Evolutionary conservation across 2,888 invertebrate genomes (phyloP), one percentile per base, ranked within the genome.

Genomic region (Pandemis heparana): DNA sequence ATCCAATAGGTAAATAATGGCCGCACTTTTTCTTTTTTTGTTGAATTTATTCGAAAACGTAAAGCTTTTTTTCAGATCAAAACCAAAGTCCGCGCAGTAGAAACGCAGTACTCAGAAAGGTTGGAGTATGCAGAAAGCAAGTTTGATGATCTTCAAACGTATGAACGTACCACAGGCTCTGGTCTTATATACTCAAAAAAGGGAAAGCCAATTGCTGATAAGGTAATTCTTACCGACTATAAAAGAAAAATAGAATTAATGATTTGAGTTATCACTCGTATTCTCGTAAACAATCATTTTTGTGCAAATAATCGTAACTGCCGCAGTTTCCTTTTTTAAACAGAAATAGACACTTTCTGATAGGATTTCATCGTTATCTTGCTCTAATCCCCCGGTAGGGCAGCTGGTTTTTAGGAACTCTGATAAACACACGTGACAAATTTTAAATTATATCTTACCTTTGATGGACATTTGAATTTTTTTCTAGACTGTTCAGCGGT

Each of bases 151-250:
- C 85, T 94, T 1, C 92, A 92, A 78, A 53, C 79, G 8, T 81
- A 89, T 1, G 94, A 94, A 77, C 84, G 85, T 66, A 86, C 77
- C 5, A 93, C 92, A 0, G 94, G 92, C 0, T 85, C 86, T 0
- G 94, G 94, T 1, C 86, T 95, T 1, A 93, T 93, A 67, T 94
- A 92, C 77, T 91, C 94, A 0, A 89, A 90, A 66, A 94, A 92
- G 76, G 94, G 94, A 66, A 94, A 94, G 81, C 92, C 92, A 1
- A 92, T 95, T n/a, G 86, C 93, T 16, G 93, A 94, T 69, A 94
- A 94, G 87, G 94, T 94, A 78, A 48, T 6, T 6, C 5, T 48
- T 48, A 46, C 43, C 12, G 43, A 41, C 1, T 41, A 9, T 7
- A 41, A 41, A 32, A 32, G 1, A 32, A 32, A 32, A 32, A 32